Percentiles rank a stretch among this genome's conserved stretches.
Conservation (phyloP, 1,140 invertebrate species). For the Aplysia californica region DNA sequence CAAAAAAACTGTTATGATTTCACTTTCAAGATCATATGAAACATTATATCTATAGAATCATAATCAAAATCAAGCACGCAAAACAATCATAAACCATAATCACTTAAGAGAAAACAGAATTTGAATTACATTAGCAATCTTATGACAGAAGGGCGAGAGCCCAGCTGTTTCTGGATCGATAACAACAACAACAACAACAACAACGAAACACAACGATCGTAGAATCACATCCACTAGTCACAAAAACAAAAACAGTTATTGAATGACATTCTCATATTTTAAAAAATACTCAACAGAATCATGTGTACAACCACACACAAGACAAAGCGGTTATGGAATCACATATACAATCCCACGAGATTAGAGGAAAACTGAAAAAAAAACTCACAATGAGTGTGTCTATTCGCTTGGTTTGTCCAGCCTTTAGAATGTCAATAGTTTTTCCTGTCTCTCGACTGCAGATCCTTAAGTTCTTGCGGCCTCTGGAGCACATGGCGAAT, state of each 20-base stretch:
- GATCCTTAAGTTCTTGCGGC: background rate
- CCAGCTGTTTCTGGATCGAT: too few relatives aligned
- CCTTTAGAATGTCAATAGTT: background rate
- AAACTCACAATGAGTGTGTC: background rate
- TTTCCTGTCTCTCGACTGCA: background rate
- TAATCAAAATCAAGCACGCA: too few relatives aligned
- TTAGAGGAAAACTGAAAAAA: background rate
- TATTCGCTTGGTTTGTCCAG: background rate
- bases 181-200: too few relatives aligned
- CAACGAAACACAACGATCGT: too few relatives aligned
- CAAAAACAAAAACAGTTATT: background rate
- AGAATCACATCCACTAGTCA: background rate
- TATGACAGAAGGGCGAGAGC: too few relatives aligned
- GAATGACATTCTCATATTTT: background rate
- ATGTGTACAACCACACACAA: background rate
- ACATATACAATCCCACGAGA: background rate
- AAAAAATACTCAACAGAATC: background rate
- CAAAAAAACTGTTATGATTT: too few relatives aligned
- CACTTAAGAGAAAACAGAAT: background rate
- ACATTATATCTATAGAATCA: too few relatives aligned
- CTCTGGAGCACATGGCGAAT: background rate
- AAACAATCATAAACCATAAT: too few relatives aligned
- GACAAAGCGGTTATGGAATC: background rate
- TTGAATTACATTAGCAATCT: background rate
- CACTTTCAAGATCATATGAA: too few relatives aligned